Base-by-base conservation (phyloP, 2,113 vertebrate genomes). In the Syrmaticus mikado region DNA sequence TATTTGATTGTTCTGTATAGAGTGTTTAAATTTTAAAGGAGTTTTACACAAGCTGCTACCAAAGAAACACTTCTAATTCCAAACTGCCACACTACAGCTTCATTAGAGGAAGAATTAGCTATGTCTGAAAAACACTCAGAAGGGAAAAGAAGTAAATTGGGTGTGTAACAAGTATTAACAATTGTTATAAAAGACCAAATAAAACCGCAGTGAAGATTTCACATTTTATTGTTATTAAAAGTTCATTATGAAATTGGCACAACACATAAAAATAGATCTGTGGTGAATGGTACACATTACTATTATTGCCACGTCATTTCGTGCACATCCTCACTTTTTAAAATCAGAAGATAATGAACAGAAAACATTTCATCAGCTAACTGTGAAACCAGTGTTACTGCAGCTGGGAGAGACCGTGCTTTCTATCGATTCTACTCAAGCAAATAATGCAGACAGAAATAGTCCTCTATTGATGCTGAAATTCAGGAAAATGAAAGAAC, bases 221-320 rank as follows among this genome's bases (percentile, higher is more conserved):
- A 80, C 8, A 1, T 80, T 97, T 97, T 95, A 97, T 96, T 96
- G 46, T 88, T 94, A 91, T 87, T 94, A 92, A 95, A 96, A 94
- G 82, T 94, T 92, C 45, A 55, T 92, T 93, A 94, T 75, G 90
- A 96, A 97, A 96, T 91, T 93, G 95, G 85, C 92, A 96, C 92
- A 90, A 93, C 86, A 96, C 90, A 92, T 89, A 92, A 95, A 95
- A 97, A 95, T 90, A 96, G 82, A 88, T 90, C 58, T 89, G 82
- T 90, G 92, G 92, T 93, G 86, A 90, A 77, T 65, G 66, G 87
- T 32, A 92, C 67, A 15, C 34, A 53, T 62, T 81, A 55, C 60
- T 85, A 9, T 92, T 94, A 95, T 85, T 96, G 76, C 82, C 92
- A 3, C 0, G 57, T 82, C 3, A 0, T 79, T 95, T 93, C 13